phyloP scores from a whole-genome alignment of 2,797 vertebrate genomes.

The Chelidonichthys spinosus region DNA sequence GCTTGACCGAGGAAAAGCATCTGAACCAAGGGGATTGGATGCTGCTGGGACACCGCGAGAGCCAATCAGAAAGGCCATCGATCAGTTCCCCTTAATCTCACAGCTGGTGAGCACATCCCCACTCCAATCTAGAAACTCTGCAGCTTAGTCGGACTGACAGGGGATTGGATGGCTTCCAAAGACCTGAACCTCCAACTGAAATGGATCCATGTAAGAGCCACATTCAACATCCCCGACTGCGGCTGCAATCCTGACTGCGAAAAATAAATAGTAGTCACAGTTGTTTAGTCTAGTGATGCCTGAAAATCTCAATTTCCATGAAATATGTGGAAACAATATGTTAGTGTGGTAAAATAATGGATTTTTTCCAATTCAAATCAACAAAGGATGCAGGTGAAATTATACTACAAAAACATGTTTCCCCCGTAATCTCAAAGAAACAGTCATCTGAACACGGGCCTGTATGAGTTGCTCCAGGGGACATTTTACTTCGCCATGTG shows the following conservation, averaged over 20 bases:
- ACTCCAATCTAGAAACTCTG: constrained; percentile 87
- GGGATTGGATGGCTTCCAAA: constrained; percentile 87
- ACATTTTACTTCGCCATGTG: background rate
- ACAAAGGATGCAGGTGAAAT: background rate
- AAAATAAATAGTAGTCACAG: constrained; percentile 25
- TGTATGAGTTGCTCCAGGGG: constrained; percentile 2
- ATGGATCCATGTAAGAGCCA: constrained; percentile 37
- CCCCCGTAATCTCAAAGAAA: background rate
- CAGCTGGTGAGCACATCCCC: constrained; percentile 91
- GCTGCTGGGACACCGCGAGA: constrained; percentile 86
- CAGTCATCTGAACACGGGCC: background rate
- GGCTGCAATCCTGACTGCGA: background rate
- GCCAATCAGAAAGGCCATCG: constrained; percentile 90
- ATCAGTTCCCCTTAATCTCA: constrained; percentile 92
- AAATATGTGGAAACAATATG: constrained; percentile 6
- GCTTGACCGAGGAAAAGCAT: constrained; percentile 83
- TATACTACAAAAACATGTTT: background rate
- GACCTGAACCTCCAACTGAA: constrained; percentile 79
- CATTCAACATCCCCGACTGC: constrained; percentile 8
- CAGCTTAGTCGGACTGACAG: constrained; percentile 87
- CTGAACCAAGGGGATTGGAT: constrained; percentile 83
- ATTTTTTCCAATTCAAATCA: constrained; percentile 9
- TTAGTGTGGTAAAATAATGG: background rate
- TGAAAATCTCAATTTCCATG: background rate
- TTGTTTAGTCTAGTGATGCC: background rate